Base-by-base conservation (phyloP, 2,113 vertebrate genomes). In the Gallinago jamesoni region DNA sequence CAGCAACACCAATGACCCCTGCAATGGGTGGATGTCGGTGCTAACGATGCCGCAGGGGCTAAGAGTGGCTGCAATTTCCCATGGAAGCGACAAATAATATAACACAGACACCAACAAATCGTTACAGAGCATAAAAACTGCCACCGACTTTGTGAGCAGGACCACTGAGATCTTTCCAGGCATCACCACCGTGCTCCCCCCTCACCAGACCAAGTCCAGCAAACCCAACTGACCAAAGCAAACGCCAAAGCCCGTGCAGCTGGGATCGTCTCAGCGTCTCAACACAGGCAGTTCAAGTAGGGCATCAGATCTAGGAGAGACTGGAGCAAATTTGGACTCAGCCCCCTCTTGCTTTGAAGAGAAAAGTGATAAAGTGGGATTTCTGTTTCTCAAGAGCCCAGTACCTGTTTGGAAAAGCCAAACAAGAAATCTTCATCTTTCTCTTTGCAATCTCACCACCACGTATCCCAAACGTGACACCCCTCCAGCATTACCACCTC, bases 401-500 rank as follows among this genome's bases (percentile, higher is more conserved):
- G 27, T 7, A 50, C 13, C 60, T 55, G 39, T 20, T 13, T 39
- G 52, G 53, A 30, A 55, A 30, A 55, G 53, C 24, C 6, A 1
- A 67, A 67, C 59, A 9, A 43, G 19, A 64, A 31, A 5, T 14
- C 41, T 41, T 41, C 10, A 30, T 2, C 63, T 19, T 62, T 53
- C 30, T 41, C 60, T 37, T 27, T 33, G 27, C 41, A 64, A 45
- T 18, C 84, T 56, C 68, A 56, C 14, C 60, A 21, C 13, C 31
- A 4, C 1, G 0, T 4, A 48, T 64, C 68, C 82, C 7, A 0
- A 53, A 33, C 2, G 1, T 5, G 1, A 52, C 63, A 23, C 21
- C 53, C n/a, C 6, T 1, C 19, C 66, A 15, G 35, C 43, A 53
- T 43, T 28, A 68, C 14, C 52, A 45, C 23, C 18, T 41, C 50